These are phyloP conservation scores for Hypsibius dujardini DNA, from an alignment of 1,140 invertebrate genomes.

Conservation along the genomic window DNA sequence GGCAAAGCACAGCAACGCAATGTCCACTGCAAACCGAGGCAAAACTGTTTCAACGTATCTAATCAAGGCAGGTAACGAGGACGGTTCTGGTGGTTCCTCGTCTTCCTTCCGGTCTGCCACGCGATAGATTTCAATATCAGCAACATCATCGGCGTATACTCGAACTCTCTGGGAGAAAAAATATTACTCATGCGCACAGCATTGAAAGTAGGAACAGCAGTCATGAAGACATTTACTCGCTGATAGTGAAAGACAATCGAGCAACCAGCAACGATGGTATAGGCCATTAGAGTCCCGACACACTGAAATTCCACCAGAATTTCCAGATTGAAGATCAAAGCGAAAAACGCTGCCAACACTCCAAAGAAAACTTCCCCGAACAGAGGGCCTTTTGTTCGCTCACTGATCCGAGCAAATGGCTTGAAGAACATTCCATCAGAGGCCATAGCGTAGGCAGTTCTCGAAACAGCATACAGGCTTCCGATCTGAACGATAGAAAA, in stretches of 20 bases:
- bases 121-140: not conserved
- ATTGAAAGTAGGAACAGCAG: no score
- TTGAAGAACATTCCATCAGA: not conserved
- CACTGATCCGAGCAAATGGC: not conserved
- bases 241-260: slow-evolving; percentile 6
- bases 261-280: not conserved
- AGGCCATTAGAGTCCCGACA: not conserved
- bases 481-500: not conserved
- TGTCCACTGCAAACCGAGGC: slow-evolving; percentile 1
- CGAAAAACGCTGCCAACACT: not conserved
- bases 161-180: not conserved
- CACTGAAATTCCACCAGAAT: not conserved
- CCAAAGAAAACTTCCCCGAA: not conserved
- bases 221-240: not conserved
- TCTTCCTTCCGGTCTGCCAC: not conserved
- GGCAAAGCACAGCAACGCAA: not conserved
- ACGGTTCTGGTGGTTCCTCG: no score
- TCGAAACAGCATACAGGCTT: not conserved
- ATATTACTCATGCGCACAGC: no score
- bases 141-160: not conserved
- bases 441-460: not conserved
- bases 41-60: not conserved
- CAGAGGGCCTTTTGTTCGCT: not conserved
- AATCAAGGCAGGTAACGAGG: no score
- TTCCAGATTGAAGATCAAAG: not conserved